Evolutionary conservation across 2,888 invertebrate species (phyloP).

Genomic region (Drosophila macrospina): DNA sequence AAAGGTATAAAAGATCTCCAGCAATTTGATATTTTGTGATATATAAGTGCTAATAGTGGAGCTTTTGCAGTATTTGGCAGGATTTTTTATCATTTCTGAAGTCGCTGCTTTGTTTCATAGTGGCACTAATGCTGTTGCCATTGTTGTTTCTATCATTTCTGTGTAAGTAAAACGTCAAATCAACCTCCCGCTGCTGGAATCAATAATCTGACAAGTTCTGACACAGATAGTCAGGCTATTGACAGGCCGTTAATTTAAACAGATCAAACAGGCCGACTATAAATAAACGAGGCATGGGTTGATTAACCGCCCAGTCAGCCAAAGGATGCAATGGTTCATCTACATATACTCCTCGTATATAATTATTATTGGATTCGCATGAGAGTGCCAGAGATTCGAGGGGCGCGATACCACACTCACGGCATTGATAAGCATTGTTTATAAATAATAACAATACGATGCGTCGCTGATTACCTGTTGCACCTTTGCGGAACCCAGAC

Average conservation of each 20-base stretch:
- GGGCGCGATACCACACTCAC: constrained; percentile 1
- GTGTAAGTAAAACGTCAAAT: constrained; percentile 77
- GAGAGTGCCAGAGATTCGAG: constrained; percentile 13
- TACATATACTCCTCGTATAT: background rate
- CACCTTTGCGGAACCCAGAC: constrained; percentile 67
- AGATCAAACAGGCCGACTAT: constrained; percentile 61
- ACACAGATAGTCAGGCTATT: constrained; percentile 29
- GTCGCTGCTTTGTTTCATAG: constrained; percentile 80
- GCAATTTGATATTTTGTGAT: background rate
- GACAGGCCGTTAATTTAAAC: constrained; percentile 36
- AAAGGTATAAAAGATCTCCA: constrained; percentile 38
- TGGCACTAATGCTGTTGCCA: constrained; percentile 81
- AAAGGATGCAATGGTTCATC: constrained; percentile 49
- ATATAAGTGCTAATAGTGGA: background rate
- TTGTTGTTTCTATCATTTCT: constrained; percentile 81
- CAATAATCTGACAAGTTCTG: constrained; percentile 18
- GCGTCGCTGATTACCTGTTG: constrained; percentile 60
- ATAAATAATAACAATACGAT: constrained; percentile 47
- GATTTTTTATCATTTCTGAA: constrained; percentile 81
- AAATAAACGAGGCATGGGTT: constrained; percentile 72
- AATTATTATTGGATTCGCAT: constrained; percentile 32
- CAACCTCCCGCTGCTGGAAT: background rate
- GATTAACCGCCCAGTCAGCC: constrained; percentile 62
- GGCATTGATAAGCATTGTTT: constrained; percentile 57
- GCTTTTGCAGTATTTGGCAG: constrained; percentile 76